phyloP scores from a whole-genome alignment of 1,140 invertebrate genomes.

The Tenebrio molitor region DNA sequence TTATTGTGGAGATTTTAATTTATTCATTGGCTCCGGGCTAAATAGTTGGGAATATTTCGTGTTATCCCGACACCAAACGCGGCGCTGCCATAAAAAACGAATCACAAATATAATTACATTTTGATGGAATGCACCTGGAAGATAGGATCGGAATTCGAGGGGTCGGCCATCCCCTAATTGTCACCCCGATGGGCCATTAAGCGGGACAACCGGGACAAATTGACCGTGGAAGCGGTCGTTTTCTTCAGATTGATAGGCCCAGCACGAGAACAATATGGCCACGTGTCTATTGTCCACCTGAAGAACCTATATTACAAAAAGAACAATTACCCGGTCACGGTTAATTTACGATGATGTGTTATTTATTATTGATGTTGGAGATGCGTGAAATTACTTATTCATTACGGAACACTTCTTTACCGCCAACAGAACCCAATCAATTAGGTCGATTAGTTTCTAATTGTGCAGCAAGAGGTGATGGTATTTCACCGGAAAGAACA shows the following conservation, averaged over 20 bases:
- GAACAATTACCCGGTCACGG: background rate
- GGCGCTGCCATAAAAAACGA: conserved; percentile 57
- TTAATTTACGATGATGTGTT: conserved; percentile 2
- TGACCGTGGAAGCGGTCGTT: background rate
- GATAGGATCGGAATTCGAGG: conserved; percentile 52
- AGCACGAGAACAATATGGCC: background rate
- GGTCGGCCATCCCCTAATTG: too few species aligned
- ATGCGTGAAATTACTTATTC: conserved; percentile 8
- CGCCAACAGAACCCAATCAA: background rate
- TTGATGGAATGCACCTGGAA: conserved; percentile 60
- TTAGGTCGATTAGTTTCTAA: background rate
- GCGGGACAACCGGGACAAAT: too few species aligned
- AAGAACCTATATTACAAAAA: background rate
- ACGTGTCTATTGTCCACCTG: background rate
- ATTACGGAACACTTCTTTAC: background rate
- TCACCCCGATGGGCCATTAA: too few species aligned
- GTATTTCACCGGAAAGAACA: background rate
- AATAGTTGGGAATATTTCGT: conserved; percentile 60
- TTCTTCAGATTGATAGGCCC: background rate
- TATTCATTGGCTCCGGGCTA: conserved; percentile 60
- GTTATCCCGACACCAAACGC: conserved; percentile 54
- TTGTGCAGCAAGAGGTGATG: background rate
- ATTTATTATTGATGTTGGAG: background rate
- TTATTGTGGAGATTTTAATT: conserved; percentile 65
- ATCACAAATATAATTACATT: conserved; percentile 62